Conservation (phyloP, 2,113 vertebrate genomes). For the Calyptommatus sinebrachiatus region DNA sequence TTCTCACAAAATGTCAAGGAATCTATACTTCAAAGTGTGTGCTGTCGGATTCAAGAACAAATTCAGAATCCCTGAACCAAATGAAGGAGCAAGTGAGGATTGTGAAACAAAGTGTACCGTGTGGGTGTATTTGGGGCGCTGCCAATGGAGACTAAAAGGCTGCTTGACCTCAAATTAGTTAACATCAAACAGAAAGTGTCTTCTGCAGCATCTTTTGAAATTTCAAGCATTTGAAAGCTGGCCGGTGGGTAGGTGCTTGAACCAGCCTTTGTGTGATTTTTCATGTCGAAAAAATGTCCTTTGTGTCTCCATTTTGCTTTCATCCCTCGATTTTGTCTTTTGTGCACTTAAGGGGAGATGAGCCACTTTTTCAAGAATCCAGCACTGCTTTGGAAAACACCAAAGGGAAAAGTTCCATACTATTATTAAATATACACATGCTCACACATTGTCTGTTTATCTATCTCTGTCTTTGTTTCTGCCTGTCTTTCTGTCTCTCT, state of each 20-base stretch:
- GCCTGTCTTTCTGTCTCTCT: too few relatives aligned
- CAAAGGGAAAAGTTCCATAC: conserved; percentile 25
- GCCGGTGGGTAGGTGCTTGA: conserved; percentile 34
- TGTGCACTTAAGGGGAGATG: conserved; percentile 39
- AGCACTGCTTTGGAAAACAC: conserved; percentile 17
- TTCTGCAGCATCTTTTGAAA: conserved; percentile 42
- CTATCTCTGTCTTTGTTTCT: too few relatives aligned
- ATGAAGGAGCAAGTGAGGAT: conserved; percentile 28
- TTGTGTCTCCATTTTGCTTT: conserved; percentile 51
- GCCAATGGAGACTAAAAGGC: conserved; percentile 5
- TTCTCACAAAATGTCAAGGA: conserved; percentile 50
- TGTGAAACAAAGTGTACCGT: conserved; percentile 36
- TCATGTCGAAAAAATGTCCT: conserved; percentile 41
- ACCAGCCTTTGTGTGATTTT: conserved; percentile 43
- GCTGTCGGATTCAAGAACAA: conserved; percentile 49
- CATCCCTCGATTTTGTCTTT: conserved; percentile 45
- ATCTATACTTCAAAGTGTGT: conserved; percentile 55
- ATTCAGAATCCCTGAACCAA: conserved; percentile 51
- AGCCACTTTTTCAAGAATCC: background rate
- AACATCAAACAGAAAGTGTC: background rate
- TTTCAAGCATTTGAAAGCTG: conserved; percentile 21
- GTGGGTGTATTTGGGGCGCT: conserved; percentile 45
- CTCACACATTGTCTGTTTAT: too few relatives aligned
- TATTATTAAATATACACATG: background rate
- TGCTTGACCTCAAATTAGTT: conserved; percentile 11